phyloP scores from a whole-genome alignment of 2,113 vertebrate genomes.

The Paratilapia polleni region DNA sequence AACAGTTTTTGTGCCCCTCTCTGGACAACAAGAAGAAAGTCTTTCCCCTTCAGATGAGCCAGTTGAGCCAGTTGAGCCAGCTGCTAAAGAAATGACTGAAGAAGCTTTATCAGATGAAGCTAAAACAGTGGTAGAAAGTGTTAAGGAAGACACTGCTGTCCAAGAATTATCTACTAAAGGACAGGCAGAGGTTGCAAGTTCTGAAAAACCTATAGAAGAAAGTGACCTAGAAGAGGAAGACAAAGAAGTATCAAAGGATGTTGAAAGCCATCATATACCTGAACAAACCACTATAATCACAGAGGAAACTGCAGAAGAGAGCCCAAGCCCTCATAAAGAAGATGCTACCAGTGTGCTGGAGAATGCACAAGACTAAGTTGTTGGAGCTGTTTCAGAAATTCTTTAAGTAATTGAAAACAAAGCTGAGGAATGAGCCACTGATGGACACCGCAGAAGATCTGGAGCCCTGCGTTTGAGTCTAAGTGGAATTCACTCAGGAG shows the following conservation, averaged over 20 bases:
- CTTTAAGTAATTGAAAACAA: not conserved
- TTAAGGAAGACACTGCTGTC: not conserved
- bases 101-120: not conserved
- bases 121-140: not conserved
- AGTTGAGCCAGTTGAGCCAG: not conserved
- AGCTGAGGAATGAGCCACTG: not conserved
- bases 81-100: not conserved
- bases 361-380: not conserved
- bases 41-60: not conserved
- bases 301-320: not conserved
- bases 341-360: not conserved
- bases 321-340: not conserved
- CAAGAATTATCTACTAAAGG: not conserved
- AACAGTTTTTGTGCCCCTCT: not conserved
- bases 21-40: not conserved
- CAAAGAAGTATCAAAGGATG: not conserved
- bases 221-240: not conserved
- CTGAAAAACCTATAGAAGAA: not conserved
- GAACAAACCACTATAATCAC: accelerated
- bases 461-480: not conserved
- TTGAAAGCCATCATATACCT: not conserved
- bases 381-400: not conserved
- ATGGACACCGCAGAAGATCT: not conserved
- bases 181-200: not conserved
- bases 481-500: not conserved